phyloP scores from a whole-genome alignment of 2,113 vertebrate genomes.

The Catagonus wagneri region DNA sequence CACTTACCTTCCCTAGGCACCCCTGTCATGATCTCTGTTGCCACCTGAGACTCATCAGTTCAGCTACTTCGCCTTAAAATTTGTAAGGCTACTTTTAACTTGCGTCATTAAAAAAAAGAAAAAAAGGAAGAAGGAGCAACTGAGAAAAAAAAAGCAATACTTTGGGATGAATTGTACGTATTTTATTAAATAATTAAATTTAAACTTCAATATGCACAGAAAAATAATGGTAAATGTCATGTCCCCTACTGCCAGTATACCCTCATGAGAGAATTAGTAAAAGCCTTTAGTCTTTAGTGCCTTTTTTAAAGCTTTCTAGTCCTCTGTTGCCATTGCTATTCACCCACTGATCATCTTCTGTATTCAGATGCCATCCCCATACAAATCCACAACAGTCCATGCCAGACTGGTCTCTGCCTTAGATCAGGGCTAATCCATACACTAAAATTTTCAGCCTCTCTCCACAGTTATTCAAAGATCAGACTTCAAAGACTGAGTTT shows the following conservation, averaged over 20 bases:
- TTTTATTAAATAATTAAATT: slow-evolving; percentile 15
- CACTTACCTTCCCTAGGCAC: not conserved
- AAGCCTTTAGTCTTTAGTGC: not conserved
- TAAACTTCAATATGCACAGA: not conserved
- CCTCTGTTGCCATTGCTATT: not conserved
- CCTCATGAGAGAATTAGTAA: not conserved
- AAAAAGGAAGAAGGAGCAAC: not conserved
- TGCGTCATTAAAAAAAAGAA: not conserved
- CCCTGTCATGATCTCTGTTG: not conserved
- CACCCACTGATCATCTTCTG: not conserved
- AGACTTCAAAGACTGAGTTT: slow-evolving; percentile 52
- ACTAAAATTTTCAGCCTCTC: not conserved
- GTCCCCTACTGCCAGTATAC: not conserved
- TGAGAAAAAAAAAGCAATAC: not conserved
- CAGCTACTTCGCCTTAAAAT: slow-evolving; percentile 2
- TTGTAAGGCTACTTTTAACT: not conserved
- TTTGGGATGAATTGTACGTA: not conserved
- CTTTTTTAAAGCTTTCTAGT: not conserved
- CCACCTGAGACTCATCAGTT: not conserved
- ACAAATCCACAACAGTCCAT: not conserved
- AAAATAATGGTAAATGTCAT: not conserved
- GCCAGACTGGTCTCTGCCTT: not conserved
- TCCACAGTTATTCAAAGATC: slow-evolving; percentile 52
- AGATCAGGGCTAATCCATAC: not conserved
- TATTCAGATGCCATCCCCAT: slow-evolving; percentile 19